Evolutionary conservation across 2,113 vertebrate species (phyloP).

Genomic region (Coregonus clupeaformis): DNA sequence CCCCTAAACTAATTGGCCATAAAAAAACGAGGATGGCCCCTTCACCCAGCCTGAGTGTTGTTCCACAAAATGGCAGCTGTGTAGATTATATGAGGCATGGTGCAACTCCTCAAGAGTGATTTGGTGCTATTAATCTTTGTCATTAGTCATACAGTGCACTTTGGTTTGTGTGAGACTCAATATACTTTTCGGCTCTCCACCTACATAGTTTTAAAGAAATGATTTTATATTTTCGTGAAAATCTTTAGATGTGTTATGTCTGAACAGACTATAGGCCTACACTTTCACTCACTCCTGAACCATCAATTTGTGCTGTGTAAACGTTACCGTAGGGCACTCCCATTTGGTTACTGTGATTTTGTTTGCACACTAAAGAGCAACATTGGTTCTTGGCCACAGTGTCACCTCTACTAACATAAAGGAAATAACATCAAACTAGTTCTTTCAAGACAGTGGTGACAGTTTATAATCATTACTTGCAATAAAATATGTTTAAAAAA

Average conservation of each 20-base stretch:
- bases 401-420: too few relatives aligned
- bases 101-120: slow-evolving; percentile 49
- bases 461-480: too few relatives aligned
- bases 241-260: too few relatives aligned
- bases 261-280: not conserved
- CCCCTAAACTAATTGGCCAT: slow-evolving; percentile 68
- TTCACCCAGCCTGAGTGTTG: slow-evolving; percentile 63
- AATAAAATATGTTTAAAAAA: too few relatives aligned
- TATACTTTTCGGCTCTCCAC: not conserved
- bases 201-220: not conserved
- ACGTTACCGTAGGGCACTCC: slow-evolving; percentile 15
- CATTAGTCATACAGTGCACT: not conserved
- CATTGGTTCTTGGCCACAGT: not conserved
- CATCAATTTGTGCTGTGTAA: not conserved
- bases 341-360: slow-evolving; percentile 11
- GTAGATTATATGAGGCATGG: slow-evolving; percentile 65
- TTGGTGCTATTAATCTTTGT: slow-evolving; percentile 51
- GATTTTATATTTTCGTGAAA: too few relatives aligned
- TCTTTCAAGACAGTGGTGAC: too few relatives aligned
- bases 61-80: slow-evolving; percentile 61
- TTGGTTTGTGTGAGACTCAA: not conserved
- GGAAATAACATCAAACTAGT: too few relatives aligned
- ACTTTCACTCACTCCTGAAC: not conserved
- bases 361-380: slow-evolving; percentile 3
- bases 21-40: slow-evolving; percentile 73